These are phyloP conservation scores for Tolypeutes matacus DNA, from an alignment of 2,797 vertebrate species.

Conservation along the genomic window DNA sequence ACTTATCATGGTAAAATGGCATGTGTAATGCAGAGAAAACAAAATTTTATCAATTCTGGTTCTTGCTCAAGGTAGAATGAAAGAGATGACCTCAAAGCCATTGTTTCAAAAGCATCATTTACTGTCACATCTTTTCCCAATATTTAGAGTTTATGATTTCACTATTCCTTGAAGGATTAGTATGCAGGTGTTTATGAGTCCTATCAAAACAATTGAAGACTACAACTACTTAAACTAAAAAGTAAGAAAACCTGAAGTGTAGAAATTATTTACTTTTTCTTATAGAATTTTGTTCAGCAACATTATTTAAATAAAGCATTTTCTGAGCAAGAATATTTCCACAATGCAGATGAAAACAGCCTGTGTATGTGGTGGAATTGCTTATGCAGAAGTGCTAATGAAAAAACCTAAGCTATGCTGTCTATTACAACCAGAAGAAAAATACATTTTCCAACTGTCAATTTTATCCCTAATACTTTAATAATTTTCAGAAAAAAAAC, in stretches of 20 bases:
- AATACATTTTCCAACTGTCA: background rate
- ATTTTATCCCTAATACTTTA: constrained; percentile 14
- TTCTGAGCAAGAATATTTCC: constrained; percentile 16
- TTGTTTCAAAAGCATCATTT: background rate
- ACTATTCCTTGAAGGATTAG: background rate
- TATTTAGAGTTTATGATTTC: background rate
- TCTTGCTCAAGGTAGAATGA: background rate
- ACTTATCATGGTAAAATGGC: background rate
- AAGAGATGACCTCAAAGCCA: background rate
- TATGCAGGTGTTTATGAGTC: background rate
- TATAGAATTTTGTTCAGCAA: background rate
- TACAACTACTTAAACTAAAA: background rate
- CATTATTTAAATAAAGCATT: background rate
- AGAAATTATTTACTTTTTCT: constrained; percentile 8
- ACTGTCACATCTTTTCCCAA: background rate
- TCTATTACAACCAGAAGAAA: background rate
- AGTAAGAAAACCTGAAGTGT: background rate
- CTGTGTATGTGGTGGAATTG: background rate
- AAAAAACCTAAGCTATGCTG: background rate
- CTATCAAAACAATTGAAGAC: background rate
- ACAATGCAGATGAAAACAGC: background rate
- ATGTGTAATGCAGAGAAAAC: background rate
- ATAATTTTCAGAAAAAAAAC: constrained; percentile 14
- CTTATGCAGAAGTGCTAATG: background rate
- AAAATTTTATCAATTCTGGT: background rate